Conservation (phyloP, 30 jellyfish, hydroid and myxozoan genomes). For the Hydractinia symbiolongicarpus region DNA sequence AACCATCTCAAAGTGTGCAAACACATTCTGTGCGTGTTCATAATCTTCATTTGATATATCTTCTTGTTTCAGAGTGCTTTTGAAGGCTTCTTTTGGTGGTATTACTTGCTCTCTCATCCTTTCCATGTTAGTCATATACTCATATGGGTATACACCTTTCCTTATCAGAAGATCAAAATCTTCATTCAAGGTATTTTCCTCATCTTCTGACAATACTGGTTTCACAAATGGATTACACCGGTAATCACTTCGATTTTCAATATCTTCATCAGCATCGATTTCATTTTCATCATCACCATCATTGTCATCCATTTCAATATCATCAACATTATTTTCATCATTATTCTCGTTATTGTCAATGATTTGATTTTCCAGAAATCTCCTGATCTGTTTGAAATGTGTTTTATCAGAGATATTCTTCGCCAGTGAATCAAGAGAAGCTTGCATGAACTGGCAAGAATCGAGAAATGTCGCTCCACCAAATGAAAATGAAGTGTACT, state of each 20-base stretch:
- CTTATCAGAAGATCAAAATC: constrained; percentile 25
- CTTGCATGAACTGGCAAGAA: neutral
- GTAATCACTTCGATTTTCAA: no score
- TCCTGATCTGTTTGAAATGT: constrained; percentile 1
- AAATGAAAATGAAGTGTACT: neutral
- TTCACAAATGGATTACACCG: neutral
- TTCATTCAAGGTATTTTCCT: neutral
- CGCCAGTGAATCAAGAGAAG: neutral
- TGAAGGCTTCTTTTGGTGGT: constrained; percentile 37
- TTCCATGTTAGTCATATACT: constrained; percentile 36
- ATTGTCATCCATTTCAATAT: neutral
- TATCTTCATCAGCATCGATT: neutral
- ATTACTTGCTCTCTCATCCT: constrained; percentile 18
- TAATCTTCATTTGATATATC: constrained; percentile 33
- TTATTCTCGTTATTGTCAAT: neutral
- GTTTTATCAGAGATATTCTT: neutral
- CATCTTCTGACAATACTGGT: constrained; percentile 2
- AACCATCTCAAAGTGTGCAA: neutral
- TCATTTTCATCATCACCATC: constrained; percentile 7
- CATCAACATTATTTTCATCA: neutral
- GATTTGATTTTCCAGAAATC: neutral
- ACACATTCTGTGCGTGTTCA: constrained; percentile 41
- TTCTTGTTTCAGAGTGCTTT: constrained; percentile 17
- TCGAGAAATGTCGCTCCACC: neutral
- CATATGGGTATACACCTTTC: constrained; percentile 62